Percentiles rank a stretch among this genome's conserved stretches.
These are phyloP conservation scores for Paramuricea clavata DNA, from an alignment of 92 coral and sea anemone genomes.

Conservation along the genomic window DNA sequence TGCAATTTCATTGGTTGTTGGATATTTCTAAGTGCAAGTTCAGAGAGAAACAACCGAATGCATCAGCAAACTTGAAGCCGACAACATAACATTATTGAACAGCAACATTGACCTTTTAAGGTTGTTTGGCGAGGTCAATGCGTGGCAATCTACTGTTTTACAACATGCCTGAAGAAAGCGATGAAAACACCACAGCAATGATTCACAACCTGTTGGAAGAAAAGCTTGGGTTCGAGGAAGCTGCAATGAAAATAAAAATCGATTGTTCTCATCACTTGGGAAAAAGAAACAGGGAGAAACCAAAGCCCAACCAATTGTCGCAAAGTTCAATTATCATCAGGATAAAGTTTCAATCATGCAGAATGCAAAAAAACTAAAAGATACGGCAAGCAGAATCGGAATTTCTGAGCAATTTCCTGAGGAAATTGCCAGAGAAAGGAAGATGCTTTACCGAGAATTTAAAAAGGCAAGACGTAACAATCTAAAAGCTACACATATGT, in stretches of 20 bases:
- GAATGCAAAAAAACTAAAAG: too few relatives aligned
- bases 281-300: background rate
- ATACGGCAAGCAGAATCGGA: too few relatives aligned
- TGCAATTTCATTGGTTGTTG: too few relatives aligned
- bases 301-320: constrained; percentile 1
- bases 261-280: constrained; percentile 6
- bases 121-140: too few relatives aligned
- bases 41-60: too few relatives aligned
- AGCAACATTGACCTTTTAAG: too few relatives aligned
- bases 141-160: background rate
- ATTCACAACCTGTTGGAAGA: constrained; percentile 1
- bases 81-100: too few relatives aligned
- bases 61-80: too few relatives aligned
- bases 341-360: background rate
- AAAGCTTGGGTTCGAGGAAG: background rate
- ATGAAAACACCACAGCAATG: constrained; percentile 1
- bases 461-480: background rate
- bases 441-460: background rate
- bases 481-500: background rate
- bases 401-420: too few relatives aligned
- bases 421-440: background rate
- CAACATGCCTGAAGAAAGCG: background rate
- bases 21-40: too few relatives aligned
- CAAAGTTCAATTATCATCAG: constrained; percentile 6
- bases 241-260: background rate